A percentile compares a stretch with the other conserved stretches of the same genome.
Conservation (phyloP, 2,113 vertebrate species). For the Caranx ignobilis region DNA sequence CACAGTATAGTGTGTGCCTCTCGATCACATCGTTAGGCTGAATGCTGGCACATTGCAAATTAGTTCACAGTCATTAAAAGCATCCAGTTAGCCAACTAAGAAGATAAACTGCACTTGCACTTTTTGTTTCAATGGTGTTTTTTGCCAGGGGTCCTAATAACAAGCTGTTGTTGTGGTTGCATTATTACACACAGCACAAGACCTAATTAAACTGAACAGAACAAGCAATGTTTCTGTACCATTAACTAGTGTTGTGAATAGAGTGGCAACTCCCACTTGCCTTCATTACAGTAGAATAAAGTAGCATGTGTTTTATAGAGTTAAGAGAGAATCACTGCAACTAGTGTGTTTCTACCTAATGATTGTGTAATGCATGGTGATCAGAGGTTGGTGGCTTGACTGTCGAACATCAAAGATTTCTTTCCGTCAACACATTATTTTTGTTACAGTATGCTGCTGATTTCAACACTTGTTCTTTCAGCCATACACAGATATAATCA, state of each 20-base stretch:
- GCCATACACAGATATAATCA: conserved; percentile 28
- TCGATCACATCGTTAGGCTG: not conserved
- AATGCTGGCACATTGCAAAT: conserved; percentile 1
- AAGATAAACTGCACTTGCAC: not conserved
- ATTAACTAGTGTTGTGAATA: not conserved
- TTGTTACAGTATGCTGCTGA: conserved; percentile 42
- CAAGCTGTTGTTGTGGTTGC: conserved; percentile 7
- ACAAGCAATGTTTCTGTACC: conserved; percentile 8
- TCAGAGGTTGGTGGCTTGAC: conserved; percentile 20
- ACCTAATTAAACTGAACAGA: not conserved
- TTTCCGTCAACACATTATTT: conserved; percentile 33
- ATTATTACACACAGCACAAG: conserved; percentile 2
- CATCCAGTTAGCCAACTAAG: not conserved
- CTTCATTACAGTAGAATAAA: conserved; percentile 24
- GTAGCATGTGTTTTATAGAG: not conserved
- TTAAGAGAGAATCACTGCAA: not conserved
- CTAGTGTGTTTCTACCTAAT: not conserved
- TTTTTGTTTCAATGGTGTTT: conserved; percentile 8
- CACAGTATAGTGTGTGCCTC: not conserved
- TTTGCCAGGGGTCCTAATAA: not conserved
- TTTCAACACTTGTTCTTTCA: conserved; percentile 38
- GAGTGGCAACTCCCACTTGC: conserved; percentile 8
- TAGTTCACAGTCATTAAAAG: conserved; percentile 2
- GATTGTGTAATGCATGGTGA: conserved; percentile 14
- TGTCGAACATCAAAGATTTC: conserved; percentile 29